phyloP scores from a whole-genome alignment of 2,113 vertebrate genomes.

The Corvus hawaiiensis region DNA sequence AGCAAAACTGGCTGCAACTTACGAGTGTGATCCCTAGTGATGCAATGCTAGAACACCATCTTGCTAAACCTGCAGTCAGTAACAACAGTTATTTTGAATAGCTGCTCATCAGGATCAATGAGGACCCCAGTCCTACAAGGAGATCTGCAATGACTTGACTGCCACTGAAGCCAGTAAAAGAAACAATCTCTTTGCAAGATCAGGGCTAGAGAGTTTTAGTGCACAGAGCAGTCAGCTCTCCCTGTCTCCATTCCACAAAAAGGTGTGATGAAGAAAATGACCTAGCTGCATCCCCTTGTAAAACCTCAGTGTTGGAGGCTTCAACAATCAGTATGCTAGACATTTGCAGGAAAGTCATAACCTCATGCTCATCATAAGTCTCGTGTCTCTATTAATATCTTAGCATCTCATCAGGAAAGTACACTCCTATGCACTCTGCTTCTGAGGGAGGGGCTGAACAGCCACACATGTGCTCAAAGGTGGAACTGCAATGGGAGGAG shows the following conservation, averaged over 20 bases:
- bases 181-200: background rate
- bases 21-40: background rate
- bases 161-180: background rate
- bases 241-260: background rate
- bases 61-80: background rate
- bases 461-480: background rate
- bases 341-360: background rate
- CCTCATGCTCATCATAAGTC: background rate
- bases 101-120: background rate
- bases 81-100: background rate
- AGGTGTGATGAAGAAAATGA: background rate
- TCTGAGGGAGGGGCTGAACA: background rate
- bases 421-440: background rate
- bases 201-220: background rate
- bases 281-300: background rate
- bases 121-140: background rate
- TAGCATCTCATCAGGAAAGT: background rate
- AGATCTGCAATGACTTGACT: background rate
- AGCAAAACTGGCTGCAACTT: background rate
- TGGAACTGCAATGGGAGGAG: background rate
- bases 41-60: background rate
- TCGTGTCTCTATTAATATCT: background rate
- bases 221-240: background rate
- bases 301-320: rapidly evolving
- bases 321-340: background rate